Conservation (phyloP, 1,140 invertebrate genomes). For the Heliconius hewitsoni region DNA sequence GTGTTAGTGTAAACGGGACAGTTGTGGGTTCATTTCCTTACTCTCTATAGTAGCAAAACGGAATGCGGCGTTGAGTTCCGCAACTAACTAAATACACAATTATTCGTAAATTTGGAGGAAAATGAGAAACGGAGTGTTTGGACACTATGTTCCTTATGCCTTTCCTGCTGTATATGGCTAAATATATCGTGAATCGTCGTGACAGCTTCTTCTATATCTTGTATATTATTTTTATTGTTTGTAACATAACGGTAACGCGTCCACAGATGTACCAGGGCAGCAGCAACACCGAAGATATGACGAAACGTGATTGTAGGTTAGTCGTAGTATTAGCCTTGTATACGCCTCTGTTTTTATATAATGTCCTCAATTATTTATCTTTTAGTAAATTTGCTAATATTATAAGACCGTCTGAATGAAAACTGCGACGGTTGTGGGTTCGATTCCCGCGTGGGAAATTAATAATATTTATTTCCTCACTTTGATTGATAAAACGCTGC, state of each 20-base stretch:
- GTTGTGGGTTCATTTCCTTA: no score
- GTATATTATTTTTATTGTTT: not conserved
- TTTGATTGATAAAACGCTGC: no score
- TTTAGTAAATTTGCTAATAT: no score
- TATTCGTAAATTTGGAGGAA: not conserved
- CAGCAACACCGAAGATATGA: constrained; percentile 43
- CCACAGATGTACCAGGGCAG: constrained; percentile 47
- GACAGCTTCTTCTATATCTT: not conserved
- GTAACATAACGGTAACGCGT: constrained; percentile 7
- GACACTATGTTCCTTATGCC: not conserved
- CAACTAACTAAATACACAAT: not conserved
- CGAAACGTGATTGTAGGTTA: constrained; percentile 28
- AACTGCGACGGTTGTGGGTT: no score
- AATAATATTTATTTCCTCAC: no score
- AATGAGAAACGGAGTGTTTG: not conserved
- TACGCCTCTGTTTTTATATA: not conserved
- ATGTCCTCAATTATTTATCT: no score
- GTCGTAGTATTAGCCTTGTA: constrained; percentile 22
- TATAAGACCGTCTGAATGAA: no score
- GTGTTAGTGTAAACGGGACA: no score
- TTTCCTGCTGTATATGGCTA: not conserved
- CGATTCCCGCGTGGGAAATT: no score
- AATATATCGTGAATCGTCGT: not conserved
- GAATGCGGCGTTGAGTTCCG: not conserved
- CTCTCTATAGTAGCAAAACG: not conserved